Conservation (phyloP, 2,797 vertebrate species). For the Muraenolepis orangiensis region DNA sequence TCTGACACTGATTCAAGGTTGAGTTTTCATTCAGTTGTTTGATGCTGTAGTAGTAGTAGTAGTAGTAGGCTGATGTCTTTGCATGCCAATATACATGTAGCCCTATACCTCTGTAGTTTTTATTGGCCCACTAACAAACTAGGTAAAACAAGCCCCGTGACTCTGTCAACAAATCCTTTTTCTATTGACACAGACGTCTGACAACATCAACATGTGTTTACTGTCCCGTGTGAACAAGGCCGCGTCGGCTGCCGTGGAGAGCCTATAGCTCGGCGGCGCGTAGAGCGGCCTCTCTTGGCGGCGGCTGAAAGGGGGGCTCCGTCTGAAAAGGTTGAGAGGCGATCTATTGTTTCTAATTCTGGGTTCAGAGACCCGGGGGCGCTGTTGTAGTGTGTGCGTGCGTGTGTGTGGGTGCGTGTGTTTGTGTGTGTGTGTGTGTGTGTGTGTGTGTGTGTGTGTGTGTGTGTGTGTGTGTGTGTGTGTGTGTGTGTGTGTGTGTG, state of each 20-base stretch:
- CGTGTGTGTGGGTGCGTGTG: no score
- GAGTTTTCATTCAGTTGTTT: not conserved
- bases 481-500: no score
- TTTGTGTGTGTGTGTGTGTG: no score
- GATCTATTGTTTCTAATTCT: constrained; percentile 24
- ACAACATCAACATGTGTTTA: constrained; percentile 41
- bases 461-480: no score
- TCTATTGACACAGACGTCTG: constrained; percentile 61
- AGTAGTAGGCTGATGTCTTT: not conserved
- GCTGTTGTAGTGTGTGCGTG: constrained; percentile 43
- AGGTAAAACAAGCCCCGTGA: not conserved
- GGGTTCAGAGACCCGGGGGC: constrained; percentile 11
- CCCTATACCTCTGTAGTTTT: not conserved
- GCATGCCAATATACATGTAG: not conserved
- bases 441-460: no score
- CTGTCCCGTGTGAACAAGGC: constrained; percentile 33
- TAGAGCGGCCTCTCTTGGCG: not conserved
- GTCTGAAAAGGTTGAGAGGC: not conserved
- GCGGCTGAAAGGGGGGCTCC: not conserved
- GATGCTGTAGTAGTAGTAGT: not conserved
- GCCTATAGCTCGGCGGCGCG: not conserved
- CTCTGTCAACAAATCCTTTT: constrained; percentile 25
- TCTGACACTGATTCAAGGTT: not conserved
- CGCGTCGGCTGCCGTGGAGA: not conserved
- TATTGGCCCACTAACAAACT: not conserved